phyloP scores from a whole-genome alignment of 2,888 invertebrate species.

The Limulus polyphemus region DNA sequence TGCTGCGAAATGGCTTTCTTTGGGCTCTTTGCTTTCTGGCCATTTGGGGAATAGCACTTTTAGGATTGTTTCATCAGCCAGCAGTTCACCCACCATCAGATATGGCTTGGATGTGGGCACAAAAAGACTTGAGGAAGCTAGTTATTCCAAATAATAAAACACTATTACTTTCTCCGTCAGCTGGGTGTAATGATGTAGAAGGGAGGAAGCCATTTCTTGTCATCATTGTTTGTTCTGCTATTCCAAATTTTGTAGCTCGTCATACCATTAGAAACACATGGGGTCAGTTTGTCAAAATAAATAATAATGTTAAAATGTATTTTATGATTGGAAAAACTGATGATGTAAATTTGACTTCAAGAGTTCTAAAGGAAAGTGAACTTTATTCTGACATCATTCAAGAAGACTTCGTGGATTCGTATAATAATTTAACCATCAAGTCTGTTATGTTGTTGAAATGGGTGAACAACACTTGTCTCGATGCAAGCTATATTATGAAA shows the following conservation, averaged over 20 bases:
- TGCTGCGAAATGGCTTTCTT: too few species aligned
- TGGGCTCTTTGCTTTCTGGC: conserved; percentile 3
- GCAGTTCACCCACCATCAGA: conserved; percentile 10
- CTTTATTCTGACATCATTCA: conserved; percentile 64
- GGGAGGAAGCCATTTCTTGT: conserved; percentile 9
- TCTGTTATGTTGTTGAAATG: conserved; percentile 73
- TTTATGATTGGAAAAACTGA: conserved; percentile 50
- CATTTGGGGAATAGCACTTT: conserved; percentile 19
- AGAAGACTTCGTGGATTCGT: conserved; percentile 67
- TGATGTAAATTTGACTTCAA: conserved; percentile 48
- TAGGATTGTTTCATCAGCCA: conserved; percentile 7
- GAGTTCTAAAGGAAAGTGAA: conserved; percentile 52
- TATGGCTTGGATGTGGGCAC: conserved; percentile 15
- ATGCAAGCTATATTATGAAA: conserved; percentile 18
- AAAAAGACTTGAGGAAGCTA: conserved; percentile 10
- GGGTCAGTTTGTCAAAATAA: conserved; percentile 4
- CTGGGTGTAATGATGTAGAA: conserved; percentile 2
- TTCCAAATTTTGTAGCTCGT: conserved; percentile 16
- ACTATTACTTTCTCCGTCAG: conserved; percentile 3
- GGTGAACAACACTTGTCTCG: conserved; percentile 41
- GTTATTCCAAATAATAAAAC: conserved; percentile 17
- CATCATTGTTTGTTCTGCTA: conserved; percentile 20
- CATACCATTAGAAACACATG: conserved; percentile 20
- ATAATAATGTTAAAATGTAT: conserved; percentile 39
- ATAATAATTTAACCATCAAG: conserved; percentile 74